Evolutionary conservation across 2,888 invertebrate genomes (phyloP), one percentile per base, ranked within the genome.

Genomic region (Nysson spinosus): DNA sequence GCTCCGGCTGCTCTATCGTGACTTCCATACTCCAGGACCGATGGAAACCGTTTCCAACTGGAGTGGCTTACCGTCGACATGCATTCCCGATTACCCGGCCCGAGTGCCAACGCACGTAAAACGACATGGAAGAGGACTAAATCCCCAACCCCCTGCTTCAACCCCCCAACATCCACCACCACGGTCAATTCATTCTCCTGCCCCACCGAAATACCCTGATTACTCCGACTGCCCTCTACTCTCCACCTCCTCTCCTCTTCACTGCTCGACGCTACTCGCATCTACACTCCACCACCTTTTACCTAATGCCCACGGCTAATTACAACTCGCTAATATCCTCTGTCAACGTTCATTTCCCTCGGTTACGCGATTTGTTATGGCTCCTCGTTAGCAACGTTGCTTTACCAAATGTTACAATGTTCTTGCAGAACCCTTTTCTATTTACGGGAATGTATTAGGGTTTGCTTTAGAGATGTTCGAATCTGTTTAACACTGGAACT

Each of bases 11-110:
- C 19, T 6, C 37, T 56, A 56, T 55, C 64, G 57, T 46, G 50
- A 58, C 58, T 68, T 64, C 51, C 50, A 64, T n/a, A n/a, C 50
- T 64, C 43, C 14, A 28, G 40, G 55, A 47, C 32, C 54, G 57
- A 66, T 62, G 57, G 69, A 42, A 62, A 69, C 57, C 58, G 58
- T 66, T 67, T 66, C 44, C 57, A 62, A 54, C 50, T 28, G 52
- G 56, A 50, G 52, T 44, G 35, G 52, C 56, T 61, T 32, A 56
- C 40, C 17, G 54, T 39, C 52, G 65, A 68, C 68, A 60, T 61
- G 65, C 65, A 69, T 69, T 65, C 60, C 12, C 68, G 68, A 65
- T 69, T 69, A 69, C 52, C 52, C 47, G 11, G n/a, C n/a, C n/a
- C 22, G 51, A 57, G 52, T 34, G 51, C 16, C 16, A 28, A 30